Evolutionary conservation across 1,140 invertebrate species (phyloP), one percentile per base, ranked within the genome.

Genomic region (Rhyzopertha dominica): DNA sequence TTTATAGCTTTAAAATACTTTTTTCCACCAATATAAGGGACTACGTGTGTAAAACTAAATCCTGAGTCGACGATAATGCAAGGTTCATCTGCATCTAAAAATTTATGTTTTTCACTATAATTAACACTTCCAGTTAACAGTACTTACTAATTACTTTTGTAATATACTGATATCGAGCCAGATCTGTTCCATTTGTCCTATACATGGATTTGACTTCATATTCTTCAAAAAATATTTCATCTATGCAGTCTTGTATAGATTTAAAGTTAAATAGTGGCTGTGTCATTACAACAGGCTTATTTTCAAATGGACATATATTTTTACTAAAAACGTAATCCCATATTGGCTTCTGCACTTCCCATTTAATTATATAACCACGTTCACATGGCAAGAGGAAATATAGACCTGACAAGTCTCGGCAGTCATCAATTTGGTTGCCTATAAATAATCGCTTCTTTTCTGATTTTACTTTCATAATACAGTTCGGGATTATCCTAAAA

Each of bases 151-250:
- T 55, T 51, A 25, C 48, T 41, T 9, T 57, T 51, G 20, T 58
- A 43, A 9, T 48, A 47, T 61, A 61, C 24, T 59, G 49, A 14
- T 61, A 82, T 47, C 79, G 79, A 4, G 78, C 78, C 39, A 87
- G 69, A 68, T 81, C 81, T 0, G 79, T 75, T 2, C 87, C 75
- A 62, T 91, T 94, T 18, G 86, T 84, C 60, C 85, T 76, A 29
- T 92, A 73, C 30, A 98, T 71, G 5, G 85, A 83, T 37, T 87
- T 79, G 59, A 95, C 91, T 56, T 93, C 90, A 64, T 95, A 98
- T 67, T 98, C 94, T 69, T 99, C 96, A 72, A 98, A 99, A 42
- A 98, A 86, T 49, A 98, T 89, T 73, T 99, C 96, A 25, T 84
- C 84, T 68, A 93, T 87, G 9, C 83, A 88, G 69, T 98, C 93